Conservation (phyloP, 2,888 invertebrate species). For the Heliconius aoede region DNA sequence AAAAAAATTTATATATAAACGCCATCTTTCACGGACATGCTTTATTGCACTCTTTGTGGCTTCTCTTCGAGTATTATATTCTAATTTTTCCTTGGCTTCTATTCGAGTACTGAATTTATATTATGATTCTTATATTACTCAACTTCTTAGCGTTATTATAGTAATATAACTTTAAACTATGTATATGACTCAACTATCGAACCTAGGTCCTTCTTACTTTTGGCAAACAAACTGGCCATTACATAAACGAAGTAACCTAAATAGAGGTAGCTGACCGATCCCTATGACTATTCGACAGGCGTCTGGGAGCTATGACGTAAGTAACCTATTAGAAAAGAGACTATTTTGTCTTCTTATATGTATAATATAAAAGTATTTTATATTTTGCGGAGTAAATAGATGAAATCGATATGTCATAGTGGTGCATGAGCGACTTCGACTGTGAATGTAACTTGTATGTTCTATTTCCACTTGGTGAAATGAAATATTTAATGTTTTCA, state of each 20-base stretch:
- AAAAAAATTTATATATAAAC: no score
- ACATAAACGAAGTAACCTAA: not conserved
- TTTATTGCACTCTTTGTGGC: no score
- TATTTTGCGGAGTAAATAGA: not conserved
- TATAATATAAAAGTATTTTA: not conserved
- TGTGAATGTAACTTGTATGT: not conserved
- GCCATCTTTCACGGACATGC: no score
- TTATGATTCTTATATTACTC: not conserved
- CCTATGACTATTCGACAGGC: not conserved
- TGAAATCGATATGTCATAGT: no score
- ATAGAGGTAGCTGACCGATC: constrained; percentile 6
- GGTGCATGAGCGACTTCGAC: no score
- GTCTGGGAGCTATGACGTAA: not conserved
- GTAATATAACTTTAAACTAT: not conserved
- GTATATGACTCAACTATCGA: not conserved
- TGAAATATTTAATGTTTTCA: no score
- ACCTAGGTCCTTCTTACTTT: not conserved
- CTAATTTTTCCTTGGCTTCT: not conserved
- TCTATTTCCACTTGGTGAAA: not conserved
- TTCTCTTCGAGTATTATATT: no score
- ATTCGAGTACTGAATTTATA: not conserved
- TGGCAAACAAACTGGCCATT: not conserved
- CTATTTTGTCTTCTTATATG: not conserved
- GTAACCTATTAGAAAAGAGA: not conserved
- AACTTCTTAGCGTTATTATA: not conserved